Evolutionary conservation across 2,888 invertebrate genomes (phyloP).

Genomic region (Lycaena phlaeas): DNA sequence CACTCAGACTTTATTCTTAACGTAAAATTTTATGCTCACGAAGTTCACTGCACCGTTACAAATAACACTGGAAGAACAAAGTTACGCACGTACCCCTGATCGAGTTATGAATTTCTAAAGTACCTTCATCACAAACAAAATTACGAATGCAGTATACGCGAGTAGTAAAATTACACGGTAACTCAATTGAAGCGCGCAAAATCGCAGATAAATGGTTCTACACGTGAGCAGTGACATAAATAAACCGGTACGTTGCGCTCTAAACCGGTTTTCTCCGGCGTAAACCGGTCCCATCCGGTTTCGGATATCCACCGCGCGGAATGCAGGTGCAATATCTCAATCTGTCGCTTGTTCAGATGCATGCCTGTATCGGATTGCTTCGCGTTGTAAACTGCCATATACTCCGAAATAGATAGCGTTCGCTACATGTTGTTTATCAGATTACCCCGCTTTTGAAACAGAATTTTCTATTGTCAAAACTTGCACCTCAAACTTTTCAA

Average conservation of each 20-base stretch:
- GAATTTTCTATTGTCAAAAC: constrained; percentile 9
- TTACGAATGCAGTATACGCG: constrained; percentile 1
- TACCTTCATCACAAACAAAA: constrained; percentile 4
- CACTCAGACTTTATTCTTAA: no score
- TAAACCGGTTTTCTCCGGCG: constrained; percentile 19
- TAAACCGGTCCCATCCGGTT: constrained; percentile 21
- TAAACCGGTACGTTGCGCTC: constrained; percentile 15
- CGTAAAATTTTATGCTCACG: no score
- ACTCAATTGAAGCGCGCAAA: constrained; percentile 13
- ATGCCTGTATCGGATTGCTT: constrained; percentile 20
- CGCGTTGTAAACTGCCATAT: constrained; percentile 16
- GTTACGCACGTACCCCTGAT: constrained; percentile 5
- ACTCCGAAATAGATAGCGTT: constrained; percentile 17
- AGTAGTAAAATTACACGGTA: constrained; percentile 8
- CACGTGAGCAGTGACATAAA: constrained; percentile 12
- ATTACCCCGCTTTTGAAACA: constrained; percentile 13
- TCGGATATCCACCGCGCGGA: constrained; percentile 18
- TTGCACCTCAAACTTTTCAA: not conserved
- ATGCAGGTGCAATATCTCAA: constrained; percentile 27
- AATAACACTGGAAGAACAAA: constrained; percentile 10
- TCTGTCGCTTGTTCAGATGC: constrained; percentile 22
- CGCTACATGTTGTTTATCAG: constrained; percentile 16
- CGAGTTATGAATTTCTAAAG: not conserved
- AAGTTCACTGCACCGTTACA: no score
- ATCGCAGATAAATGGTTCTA: constrained; percentile 10